Evolutionary conservation across 1,140 invertebrate species (phyloP).

Genomic region (Cydia strobilella): DNA sequence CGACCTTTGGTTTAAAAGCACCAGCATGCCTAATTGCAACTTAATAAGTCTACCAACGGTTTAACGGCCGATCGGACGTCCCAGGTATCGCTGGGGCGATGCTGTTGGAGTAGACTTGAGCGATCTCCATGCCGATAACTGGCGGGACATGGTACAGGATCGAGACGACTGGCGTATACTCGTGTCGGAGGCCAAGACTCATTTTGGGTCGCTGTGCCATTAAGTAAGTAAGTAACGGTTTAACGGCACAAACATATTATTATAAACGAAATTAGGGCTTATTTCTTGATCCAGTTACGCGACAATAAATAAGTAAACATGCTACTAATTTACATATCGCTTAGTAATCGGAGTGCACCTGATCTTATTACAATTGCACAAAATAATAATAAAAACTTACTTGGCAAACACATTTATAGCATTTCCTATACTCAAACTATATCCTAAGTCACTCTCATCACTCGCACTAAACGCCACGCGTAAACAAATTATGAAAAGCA

Average conservation of each 20-base stretch:
- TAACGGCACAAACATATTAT: not conserved
- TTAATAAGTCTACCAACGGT: no score
- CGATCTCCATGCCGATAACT: no score
- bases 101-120: no score
- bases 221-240: no score
- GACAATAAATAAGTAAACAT: not conserved
- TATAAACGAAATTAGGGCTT: not conserved
- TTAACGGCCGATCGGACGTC: no score
- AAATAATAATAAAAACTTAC: slow-evolving; percentile 52
- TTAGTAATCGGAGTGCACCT: slow-evolving; percentile 13
- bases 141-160: no score
- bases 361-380: slow-evolving; percentile 4
- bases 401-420: slow-evolving; percentile 73
- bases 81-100: no score
- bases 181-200: no score
- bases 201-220: no score
- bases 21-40: no score
- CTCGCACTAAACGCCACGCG: slow-evolving; percentile 54
- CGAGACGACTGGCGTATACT: no score
- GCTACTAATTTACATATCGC: slow-evolving; percentile 14
- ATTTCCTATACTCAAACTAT: slow-evolving; percentile 67
- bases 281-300: not conserved
- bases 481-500: slow-evolving; percentile 47
- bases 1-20: no score
- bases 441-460: slow-evolving; percentile 65